These are phyloP conservation scores for Hemiprocne comata DNA, from an alignment of 2,113 vertebrate species.

Conservation along the genomic window DNA sequence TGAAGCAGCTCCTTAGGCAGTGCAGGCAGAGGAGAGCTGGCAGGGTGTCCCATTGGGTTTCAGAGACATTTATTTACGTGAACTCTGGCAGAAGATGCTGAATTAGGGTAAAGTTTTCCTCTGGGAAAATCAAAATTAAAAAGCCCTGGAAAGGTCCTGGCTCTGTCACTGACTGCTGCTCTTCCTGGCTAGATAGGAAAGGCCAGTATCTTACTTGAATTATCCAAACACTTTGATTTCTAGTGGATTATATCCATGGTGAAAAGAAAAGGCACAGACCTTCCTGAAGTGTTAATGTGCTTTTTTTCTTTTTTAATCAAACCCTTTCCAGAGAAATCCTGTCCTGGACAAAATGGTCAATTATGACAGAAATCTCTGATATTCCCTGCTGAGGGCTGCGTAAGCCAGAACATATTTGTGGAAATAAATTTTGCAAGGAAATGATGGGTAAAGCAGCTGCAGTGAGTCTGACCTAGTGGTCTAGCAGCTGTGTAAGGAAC, in stretches of 20 bases:
- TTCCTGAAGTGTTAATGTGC: fast-evolving
- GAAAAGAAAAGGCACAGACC: background rate
- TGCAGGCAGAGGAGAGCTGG: fast-evolving
- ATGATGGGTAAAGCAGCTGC: background rate
- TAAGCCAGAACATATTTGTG: background rate
- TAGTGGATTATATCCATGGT: background rate
- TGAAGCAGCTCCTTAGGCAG: background rate
- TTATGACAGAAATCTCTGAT: background rate
- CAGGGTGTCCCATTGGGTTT: fast-evolving
- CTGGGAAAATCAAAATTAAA: background rate
- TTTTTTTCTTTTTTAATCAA: background rate
- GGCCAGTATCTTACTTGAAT: background rate
- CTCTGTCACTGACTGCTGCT: background rate
- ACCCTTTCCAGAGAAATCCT: background rate
- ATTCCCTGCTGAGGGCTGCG: background rate
- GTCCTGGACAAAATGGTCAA: background rate
- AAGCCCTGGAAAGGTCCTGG: background rate
- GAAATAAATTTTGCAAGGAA: background rate
- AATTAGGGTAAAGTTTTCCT: background rate
- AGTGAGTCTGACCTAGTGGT: fast-evolving
- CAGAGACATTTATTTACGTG: background rate
- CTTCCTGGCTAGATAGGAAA: background rate
- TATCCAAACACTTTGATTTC: background rate
- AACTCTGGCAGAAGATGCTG: background rate
- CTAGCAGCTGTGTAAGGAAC: background rate